These are phyloP conservation scores for Drosophila jambulina DNA, from an alignment of 1,140 invertebrate genomes.

Conservation along the genomic window DNA sequence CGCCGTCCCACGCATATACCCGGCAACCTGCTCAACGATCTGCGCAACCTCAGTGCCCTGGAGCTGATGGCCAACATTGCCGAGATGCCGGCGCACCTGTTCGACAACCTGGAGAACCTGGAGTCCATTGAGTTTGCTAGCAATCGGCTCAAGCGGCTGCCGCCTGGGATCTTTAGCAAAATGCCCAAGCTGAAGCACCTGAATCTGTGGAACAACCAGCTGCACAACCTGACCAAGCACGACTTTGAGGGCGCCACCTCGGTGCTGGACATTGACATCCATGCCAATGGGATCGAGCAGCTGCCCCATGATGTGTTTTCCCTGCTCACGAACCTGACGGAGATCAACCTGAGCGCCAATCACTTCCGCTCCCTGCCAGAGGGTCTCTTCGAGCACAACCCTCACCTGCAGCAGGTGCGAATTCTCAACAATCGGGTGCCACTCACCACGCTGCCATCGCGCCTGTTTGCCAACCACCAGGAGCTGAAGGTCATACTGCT, in stretches of 20 bases:
- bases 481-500: slow-evolving; percentile 86
- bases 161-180: slow-evolving; percentile 87
- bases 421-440: slow-evolving; percentile 87
- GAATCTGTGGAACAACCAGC: slow-evolving; percentile 88
- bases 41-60: slow-evolving; percentile 87
- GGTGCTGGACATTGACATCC: slow-evolving; percentile 87
- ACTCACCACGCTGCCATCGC: slow-evolving; percentile 86
- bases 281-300: slow-evolving; percentile 87
- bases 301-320: slow-evolving; percentile 87
- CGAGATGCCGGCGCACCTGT: slow-evolving; percentile 86
- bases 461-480: slow-evolving; percentile 87
- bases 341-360: slow-evolving; percentile 88
- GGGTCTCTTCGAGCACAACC: slow-evolving; percentile 87
- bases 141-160: slow-evolving; percentile 87
- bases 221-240: slow-evolving; percentile 87
- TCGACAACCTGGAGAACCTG: slow-evolving; percentile 86
- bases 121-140: slow-evolving; percentile 88
- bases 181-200: slow-evolving; percentile 87
- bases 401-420: slow-evolving; percentile 86
- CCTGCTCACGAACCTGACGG: slow-evolving; percentile 86
- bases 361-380: slow-evolving; percentile 87
- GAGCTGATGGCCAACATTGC: slow-evolving; percentile 87
- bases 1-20: slow-evolving; percentile 85
- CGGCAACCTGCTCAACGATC: slow-evolving; percentile 87
- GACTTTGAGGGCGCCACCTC: slow-evolving; percentile 87